Evolutionary conservation across 1,140 invertebrate species (phyloP).

Genomic region (Harlomillsia oculata): DNA sequence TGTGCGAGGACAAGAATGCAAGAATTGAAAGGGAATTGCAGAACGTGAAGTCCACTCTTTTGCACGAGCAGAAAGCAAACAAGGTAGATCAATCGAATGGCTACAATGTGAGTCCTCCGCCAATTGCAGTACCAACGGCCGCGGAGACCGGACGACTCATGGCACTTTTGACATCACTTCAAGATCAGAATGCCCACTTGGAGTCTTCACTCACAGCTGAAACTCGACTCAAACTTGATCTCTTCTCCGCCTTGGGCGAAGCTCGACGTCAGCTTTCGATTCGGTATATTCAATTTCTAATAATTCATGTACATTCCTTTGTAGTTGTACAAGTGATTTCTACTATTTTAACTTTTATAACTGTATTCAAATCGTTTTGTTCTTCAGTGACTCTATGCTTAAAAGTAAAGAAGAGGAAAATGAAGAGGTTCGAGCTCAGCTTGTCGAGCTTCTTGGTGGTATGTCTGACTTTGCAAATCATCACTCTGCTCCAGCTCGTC

Average conservation of each 20-base stretch:
- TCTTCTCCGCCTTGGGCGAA: conserved; percentile 91
- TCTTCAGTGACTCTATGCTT: conserved; percentile 27
- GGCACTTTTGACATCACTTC: conserved; percentile 65
- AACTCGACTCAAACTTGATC: conserved; percentile 88
- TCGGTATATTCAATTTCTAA: conserved; percentile 50
- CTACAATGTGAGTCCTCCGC: not conserved
- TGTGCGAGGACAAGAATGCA: conserved; percentile 28
- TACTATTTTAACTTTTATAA: not conserved
- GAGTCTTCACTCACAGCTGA: conserved; percentile 89
- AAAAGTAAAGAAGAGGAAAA: conserved; percentile 34
- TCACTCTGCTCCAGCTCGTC: conserved; percentile 15
- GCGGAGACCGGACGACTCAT: conserved; percentile 68
- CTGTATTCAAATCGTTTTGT: not conserved
- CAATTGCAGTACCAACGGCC: conserved; percentile 18
- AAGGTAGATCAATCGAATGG: conserved; percentile 23
- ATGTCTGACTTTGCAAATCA: conserved; percentile 29
- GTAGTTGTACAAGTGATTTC: not conserved
- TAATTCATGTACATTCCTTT: not conserved
- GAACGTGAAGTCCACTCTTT: conserved; percentile 33
- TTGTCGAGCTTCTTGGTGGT: conserved; percentile 21
- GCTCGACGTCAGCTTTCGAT: conserved; percentile 87
- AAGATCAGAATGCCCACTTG: conserved; percentile 77
- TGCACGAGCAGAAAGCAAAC: conserved; percentile 34
- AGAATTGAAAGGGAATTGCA: conserved; percentile 32
- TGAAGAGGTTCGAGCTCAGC: conserved; percentile 28